Evolutionary conservation across 2,797 vertebrate species (phyloP), one percentile per base, ranked within the genome.

Genomic region (Manis pentadactyla): DNA sequence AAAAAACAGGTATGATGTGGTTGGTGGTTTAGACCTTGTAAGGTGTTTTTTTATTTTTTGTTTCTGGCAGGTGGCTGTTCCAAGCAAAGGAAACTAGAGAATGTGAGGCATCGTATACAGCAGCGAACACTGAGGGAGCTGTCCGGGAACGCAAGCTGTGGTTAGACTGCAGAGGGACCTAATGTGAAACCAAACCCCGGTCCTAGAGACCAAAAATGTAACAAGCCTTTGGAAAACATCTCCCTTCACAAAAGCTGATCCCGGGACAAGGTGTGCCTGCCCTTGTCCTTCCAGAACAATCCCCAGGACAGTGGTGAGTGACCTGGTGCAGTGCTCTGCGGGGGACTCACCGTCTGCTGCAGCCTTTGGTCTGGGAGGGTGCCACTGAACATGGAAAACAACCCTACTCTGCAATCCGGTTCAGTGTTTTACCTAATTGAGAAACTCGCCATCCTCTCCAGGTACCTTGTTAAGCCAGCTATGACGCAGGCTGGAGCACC

Each of bases 261-360:
- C 66, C 2, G 3, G 57, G 61, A 68, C 57, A 37, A 27, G 59
- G 69, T 19, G 42, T 10, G 0, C 14, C 19, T 63, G 25, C 27
- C 19, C 71, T 23, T n/a, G 82, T 34, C 59, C 31, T 51, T 15
- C n/a, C 3, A 25, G 14, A 27, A 61, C 4, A 9, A 7, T 4
- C 46, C 55, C 34, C 14, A 19, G 31, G 15, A 17, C 21, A 34
- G 69, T 0, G 29, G 31, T 0, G 0, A 27, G 23, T 17, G 29
- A 39, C 12, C 51, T 0, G 49, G n/a, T 5, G 12, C 39, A 4
- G 1, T 3, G 37, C 27, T 5, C 7, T 1, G 4, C 2, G 0
- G 0, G 7, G 29, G 49, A 37, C 73, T 21, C 53, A 13, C 19
- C 31, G 49, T 2, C 3, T 0, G 14, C 14, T 1, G 34, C 15